A percentile compares a stretch with the other conserved stretches of the same genome.
Conservation (phyloP, 2,113 vertebrate genomes). For the Gambusia holbrooki region DNA sequence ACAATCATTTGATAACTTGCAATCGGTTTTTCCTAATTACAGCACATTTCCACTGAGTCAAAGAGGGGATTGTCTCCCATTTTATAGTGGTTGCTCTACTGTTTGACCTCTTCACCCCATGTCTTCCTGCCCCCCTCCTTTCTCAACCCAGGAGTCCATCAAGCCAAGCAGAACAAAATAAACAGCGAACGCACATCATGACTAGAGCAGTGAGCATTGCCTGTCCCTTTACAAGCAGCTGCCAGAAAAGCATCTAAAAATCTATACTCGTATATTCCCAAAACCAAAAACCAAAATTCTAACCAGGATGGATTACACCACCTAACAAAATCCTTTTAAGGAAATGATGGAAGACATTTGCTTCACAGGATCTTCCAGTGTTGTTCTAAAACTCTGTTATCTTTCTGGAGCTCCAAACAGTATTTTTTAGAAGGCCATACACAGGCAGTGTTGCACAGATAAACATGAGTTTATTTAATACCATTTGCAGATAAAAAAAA, state of each 20-base stretch:
- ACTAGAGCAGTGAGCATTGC: slow-evolving; percentile 35
- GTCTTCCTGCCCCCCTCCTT: neutral
- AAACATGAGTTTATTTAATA: too few species aligned
- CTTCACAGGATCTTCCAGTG: neutral
- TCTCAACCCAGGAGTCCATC: slow-evolving; percentile 21
- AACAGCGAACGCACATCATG: slow-evolving; percentile 55
- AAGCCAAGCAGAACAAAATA: slow-evolving; percentile 60
- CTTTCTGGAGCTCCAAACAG: too few species aligned
- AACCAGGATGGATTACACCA: neutral
- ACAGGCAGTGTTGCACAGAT: too few species aligned
- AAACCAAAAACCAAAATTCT: neutral
- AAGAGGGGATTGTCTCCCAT: slow-evolving; percentile 4
- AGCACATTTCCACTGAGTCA: neutral
- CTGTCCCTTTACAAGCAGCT: slow-evolving; percentile 39
- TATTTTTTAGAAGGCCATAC: too few species aligned
- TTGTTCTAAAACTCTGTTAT: neutral
- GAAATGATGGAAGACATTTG: neutral
- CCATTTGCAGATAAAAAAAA: too few species aligned
- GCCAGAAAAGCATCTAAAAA: neutral
- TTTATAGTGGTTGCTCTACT: slow-evolving; percentile 27
- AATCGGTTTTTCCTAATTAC: neutral
- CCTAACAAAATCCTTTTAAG: neutral
- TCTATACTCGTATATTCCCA: neutral
- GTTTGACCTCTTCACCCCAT: slow-evolving; percentile 55
- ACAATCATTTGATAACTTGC: too few species aligned